These are phyloP conservation scores for Hirtodrosophila duncani DNA, from an alignment of 2,888 invertebrate genomes.

Conservation along the genomic window DNA sequence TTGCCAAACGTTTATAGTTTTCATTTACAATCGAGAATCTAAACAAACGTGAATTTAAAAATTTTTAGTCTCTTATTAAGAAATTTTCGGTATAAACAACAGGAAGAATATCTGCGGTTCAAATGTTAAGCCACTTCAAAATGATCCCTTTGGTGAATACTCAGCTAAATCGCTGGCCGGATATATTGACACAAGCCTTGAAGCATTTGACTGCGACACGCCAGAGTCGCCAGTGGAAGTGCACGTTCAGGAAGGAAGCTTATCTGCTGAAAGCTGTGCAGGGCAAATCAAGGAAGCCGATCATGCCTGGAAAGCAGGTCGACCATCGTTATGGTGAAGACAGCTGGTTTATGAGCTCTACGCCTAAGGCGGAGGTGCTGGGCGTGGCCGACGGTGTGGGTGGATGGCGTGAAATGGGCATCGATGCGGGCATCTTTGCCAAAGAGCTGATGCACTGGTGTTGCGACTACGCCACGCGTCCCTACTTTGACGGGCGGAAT, in stretches of 20 bases:
- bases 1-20: too few species aligned
- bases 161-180: too few species aligned
- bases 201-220: too few species aligned
- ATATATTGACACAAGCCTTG: too few species aligned
- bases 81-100: too few species aligned
- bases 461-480: slow-evolving; percentile 90
- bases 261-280: slow-evolving; percentile 49
- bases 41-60: too few species aligned
- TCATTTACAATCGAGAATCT: too few species aligned
- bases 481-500: slow-evolving; percentile 89
- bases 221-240: slow-evolving; percentile 4
- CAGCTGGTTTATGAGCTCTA: slow-evolving; percentile 48
- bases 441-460: slow-evolving; percentile 94
- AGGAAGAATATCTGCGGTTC: too few species aligned
- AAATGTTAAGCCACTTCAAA: too few species aligned
- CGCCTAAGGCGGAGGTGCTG: slow-evolving; percentile 44
- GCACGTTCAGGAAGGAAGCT: slow-evolving; percentile 7
- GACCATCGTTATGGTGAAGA: slow-evolving; percentile 50
- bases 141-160: too few species aligned
- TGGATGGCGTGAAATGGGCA: slow-evolving; percentile 96
- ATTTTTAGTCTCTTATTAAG: too few species aligned
- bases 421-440: slow-evolving; percentile 97
- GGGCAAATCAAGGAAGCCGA: slow-evolving; percentile 33
- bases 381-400: slow-evolving; percentile 99
- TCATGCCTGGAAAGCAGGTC: neutral